Base-by-base conservation (phyloP, 2,888 invertebrate species). In the Cantharis flavilabris region DNA sequence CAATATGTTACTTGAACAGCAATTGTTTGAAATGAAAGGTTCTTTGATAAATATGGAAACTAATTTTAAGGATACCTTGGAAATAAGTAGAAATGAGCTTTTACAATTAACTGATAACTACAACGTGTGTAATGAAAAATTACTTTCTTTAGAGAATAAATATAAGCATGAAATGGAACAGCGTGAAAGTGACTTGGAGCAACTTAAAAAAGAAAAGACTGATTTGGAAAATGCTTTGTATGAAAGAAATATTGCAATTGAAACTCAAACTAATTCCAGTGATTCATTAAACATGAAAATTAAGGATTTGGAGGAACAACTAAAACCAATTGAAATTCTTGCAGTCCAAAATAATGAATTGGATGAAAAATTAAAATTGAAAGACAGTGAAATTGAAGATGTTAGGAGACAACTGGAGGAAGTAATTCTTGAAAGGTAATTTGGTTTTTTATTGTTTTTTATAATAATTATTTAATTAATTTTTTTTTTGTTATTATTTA, bases 261-360 rank as follows among this genome's bases (percentile, higher is more conserved):
- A 81, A 71, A 84, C 83, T 70, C 80, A 89, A 62, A 88, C 89
- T 71, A 89, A 90, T 67, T 85, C 89, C 1, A 88, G 89, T 83
- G 84, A 86, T 14, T 71, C 76, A 63, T 13, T 62, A 16, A 20
- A 63, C 2, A n/a, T 13, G 1, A 72, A 33, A 28, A 73, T 64
- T 13, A 14, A 26, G 14, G 63, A 65, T 28, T 70, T 79, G 4
- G 76, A 76, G 63, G 67, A 76, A 30, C 62, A 72, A 11, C 26
- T 67, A 13, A 14, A 10, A 23, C 20, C 18, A 69, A 30, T 49
- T n/a, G 49, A 69, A 30, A 28, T 69, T 10, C 13, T 30, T 23
- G 5, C 14, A 69, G 7, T 16, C 10, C 33, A 69, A 14, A 69
- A 30, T 69, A 33, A 14, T 4, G 69, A 69, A 1, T 30, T 30